Conservation (phyloP, 2,888 invertebrate genomes). For the Byasa hedistus region DNA sequence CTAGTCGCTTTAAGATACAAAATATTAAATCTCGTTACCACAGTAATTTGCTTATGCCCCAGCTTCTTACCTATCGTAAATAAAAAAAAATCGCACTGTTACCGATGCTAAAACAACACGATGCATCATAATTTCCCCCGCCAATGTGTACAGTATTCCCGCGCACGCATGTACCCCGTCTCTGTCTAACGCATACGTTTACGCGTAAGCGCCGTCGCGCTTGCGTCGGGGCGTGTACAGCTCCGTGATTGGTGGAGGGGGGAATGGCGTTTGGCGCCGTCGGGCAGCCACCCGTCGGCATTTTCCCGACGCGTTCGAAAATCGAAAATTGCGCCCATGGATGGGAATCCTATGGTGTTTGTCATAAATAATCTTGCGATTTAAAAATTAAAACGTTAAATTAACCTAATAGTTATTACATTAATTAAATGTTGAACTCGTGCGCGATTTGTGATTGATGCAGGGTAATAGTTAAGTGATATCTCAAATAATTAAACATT, state of each 20-base stretch:
- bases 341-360: constrained; percentile 34
- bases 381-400: constrained; percentile 8
- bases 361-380: constrained; percentile 30
- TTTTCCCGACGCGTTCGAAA: constrained; percentile 75
- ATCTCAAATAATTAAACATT: too few species aligned
- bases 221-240: constrained; percentile 67
- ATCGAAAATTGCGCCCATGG: constrained; percentile 52
- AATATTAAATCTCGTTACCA: background rate
- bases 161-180: constrained; percentile 60
- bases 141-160: constrained; percentile 50
- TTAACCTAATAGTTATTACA: background rate
- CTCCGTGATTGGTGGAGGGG: constrained; percentile 70
- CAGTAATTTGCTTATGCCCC: constrained; percentile 28
- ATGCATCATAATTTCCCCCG: constrained; percentile 76
- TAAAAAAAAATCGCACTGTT: constrained; percentile 65
- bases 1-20: too few species aligned
- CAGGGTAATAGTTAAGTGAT: too few species aligned
- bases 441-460: too few species aligned
- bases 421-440: background rate
- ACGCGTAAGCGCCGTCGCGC: constrained; percentile 45
- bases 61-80: constrained; percentile 60
- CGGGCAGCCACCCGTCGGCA: constrained; percentile 68
- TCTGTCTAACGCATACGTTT: constrained; percentile 38
- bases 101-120: constrained; percentile 76
- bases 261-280: constrained; percentile 56